These are phyloP conservation scores for Carduelis carduelis DNA, from an alignment of 2,797 vertebrate genomes.

Conservation along the genomic window DNA sequence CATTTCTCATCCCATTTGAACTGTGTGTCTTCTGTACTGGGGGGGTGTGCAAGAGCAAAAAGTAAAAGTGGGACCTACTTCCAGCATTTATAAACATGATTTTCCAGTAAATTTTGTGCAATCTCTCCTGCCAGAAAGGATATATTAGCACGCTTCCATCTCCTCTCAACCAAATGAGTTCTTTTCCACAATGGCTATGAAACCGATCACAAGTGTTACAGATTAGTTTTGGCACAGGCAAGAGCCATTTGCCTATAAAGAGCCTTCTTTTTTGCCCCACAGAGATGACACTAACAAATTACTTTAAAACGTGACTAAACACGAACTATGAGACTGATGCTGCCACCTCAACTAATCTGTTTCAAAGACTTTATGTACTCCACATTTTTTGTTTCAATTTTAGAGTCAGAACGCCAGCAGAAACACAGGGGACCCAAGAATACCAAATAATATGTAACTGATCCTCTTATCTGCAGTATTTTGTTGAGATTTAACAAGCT, in stretches of 20 bases:
- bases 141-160: background rate
- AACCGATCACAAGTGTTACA: background rate
- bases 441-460: background rate
- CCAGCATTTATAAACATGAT: background rate
- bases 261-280: too few species aligned
- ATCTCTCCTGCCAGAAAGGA: background rate
- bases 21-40: rapidly evolving
- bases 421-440: background rate
- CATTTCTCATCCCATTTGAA: background rate
- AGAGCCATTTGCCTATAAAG: background rate
- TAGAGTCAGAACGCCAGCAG: background rate
- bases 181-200: background rate
- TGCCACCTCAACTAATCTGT: background rate
- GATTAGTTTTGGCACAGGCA: background rate
- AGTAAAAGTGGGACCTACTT: background rate
- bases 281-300: background rate
- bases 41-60: background rate
- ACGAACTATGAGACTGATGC: background rate
- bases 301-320: background rate
- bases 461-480: background rate
- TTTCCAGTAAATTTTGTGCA: background rate
- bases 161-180: background rate
- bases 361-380: background rate
- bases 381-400: background rate
- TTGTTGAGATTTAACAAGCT: background rate